Evolutionary conservation across 2,888 invertebrate species (phyloP).

Genomic region (Loripinus fragilis): DNA sequence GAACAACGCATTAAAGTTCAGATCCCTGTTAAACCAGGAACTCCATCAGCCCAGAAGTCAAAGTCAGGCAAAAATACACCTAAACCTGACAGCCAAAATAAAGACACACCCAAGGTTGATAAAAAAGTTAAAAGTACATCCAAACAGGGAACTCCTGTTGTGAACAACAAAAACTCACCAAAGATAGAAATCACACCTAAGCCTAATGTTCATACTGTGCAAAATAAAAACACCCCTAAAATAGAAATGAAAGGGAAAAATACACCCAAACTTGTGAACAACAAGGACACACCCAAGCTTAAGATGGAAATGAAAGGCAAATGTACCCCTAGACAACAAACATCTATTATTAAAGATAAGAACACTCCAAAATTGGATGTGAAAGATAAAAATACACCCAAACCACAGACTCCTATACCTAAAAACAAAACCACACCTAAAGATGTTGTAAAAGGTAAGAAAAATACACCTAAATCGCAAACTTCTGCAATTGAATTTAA

Average conservation of each 20-base stretch:
- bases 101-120: not conserved
- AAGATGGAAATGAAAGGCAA: no score
- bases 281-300: no score
- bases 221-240: no score
- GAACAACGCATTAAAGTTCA: no score
- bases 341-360: not conserved
- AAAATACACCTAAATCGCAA: no score
- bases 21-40: not conserved
- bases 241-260: no score
- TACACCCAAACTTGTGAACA: no score
- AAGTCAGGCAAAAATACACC: not conserved
- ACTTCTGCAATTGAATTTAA: not conserved
- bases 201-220: no score
- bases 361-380: not conserved
- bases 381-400: not conserved
- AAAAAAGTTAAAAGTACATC: not conserved
- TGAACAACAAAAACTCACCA: no score
- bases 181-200: no score
- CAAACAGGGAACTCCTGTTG: no score
- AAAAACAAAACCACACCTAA: conserved; percentile 1
- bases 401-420: not conserved
- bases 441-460: not conserved
- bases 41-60: not conserved
- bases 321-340: no score
- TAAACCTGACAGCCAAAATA: not conserved